These are phyloP conservation scores for Globodera rostochiensis DNA, from an alignment of 1,140 invertebrate species.

Conservation along the genomic window DNA sequence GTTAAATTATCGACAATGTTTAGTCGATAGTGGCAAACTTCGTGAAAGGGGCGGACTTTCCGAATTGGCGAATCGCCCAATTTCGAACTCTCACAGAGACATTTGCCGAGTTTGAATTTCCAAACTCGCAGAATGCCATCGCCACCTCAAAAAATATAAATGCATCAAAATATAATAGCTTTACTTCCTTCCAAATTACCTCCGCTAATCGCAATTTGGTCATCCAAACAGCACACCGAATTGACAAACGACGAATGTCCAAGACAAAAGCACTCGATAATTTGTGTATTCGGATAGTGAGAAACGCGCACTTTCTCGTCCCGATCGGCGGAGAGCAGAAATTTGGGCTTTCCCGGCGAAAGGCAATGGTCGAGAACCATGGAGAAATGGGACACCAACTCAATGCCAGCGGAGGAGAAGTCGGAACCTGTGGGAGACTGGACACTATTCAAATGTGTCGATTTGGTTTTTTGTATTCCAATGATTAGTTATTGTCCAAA, in stretches of 20 bases:
- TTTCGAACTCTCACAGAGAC: neutral
- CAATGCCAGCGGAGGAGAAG: neutral
- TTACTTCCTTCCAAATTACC: conserved; percentile 19
- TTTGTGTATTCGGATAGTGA: conserved; percentile 34
- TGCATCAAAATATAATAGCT: neutral
- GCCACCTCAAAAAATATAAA: conserved; percentile 31
- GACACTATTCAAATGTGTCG: too few relatives aligned
- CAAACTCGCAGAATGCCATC: conserved; percentile 29
- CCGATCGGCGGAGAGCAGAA: conserved; percentile 34
- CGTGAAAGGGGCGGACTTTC: neutral
- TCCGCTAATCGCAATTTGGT: conserved; percentile 29
- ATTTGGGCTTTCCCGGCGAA: conserved; percentile 23
- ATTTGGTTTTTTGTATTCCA: neutral
- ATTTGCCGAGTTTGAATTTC: conserved; percentile 8
- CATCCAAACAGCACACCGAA: conserved; percentile 23
- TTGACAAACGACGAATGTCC: conserved; percentile 39
- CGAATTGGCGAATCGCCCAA: conserved; percentile 10
- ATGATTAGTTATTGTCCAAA: neutral
- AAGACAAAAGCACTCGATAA: conserved; percentile 36
- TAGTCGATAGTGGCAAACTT: neutral
- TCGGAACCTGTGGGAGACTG: neutral
- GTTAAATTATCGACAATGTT: neutral
- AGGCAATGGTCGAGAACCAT: conserved; percentile 37
- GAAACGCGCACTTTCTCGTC: conserved; percentile 44
- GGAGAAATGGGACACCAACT: conserved; percentile 22